These are phyloP conservation scores for Clanis bilineata DNA, from an alignment of 2,888 invertebrate genomes.

Conservation along the genomic window DNA sequence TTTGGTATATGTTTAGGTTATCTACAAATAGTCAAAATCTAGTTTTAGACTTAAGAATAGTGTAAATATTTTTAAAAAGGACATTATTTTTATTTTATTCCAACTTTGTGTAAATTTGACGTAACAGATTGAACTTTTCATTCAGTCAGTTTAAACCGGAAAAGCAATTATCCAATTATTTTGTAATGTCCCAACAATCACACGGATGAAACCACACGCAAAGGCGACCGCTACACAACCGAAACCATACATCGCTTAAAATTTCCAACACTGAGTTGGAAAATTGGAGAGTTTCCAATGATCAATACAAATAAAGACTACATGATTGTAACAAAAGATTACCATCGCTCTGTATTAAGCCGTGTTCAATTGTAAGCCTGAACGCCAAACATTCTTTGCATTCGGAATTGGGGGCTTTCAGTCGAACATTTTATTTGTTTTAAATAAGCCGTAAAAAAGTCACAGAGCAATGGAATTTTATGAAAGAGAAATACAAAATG, in stretches of 20 bases:
- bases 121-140: too few species aligned
- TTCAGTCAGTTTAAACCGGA: too few species aligned
- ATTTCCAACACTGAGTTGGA: not conserved
- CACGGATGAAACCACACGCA: not conserved
- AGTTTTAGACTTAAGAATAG: too few species aligned
- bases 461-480: not conserved
- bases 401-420: constrained; percentile 27
- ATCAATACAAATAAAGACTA: constrained; percentile 10
- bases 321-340: constrained; percentile 15
- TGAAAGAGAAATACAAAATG: not conserved
- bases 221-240: too few species aligned
- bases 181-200: too few species aligned
- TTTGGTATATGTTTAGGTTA: too few species aligned
- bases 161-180: too few species aligned
- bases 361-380: constrained; percentile 33
- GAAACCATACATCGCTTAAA: not conserved
- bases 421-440: not conserved
- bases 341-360: constrained; percentile 25
- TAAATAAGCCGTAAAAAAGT: not conserved
- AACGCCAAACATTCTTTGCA: constrained; percentile 30
- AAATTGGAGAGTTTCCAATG: constrained; percentile 9
- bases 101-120: too few species aligned
- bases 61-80: too few species aligned
- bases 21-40: too few species aligned
- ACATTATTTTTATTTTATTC: too few species aligned